These are phyloP conservation scores for Polypedilum pembai DNA, from an alignment of 1,140 invertebrate species.

Conservation along the genomic window DNA sequence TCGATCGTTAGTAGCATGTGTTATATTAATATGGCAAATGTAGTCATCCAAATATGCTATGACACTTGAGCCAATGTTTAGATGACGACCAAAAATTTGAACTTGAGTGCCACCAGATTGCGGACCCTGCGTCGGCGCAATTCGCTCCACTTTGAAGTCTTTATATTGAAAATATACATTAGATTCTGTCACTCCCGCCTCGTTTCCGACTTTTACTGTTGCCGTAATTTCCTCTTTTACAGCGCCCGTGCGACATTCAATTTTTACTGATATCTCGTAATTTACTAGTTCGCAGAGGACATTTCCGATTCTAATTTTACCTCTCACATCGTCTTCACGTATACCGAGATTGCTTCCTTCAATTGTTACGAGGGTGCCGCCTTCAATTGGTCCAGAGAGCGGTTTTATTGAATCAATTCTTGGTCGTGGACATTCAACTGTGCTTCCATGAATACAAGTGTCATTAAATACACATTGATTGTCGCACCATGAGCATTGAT, in stretches of 20 bases:
- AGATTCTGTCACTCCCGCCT: conserved; percentile 80
- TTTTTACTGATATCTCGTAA: conserved; percentile 86
- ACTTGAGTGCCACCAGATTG: conserved; percentile 89
- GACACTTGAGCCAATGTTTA: conserved; percentile 89
- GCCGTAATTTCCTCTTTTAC: conserved; percentile 65
- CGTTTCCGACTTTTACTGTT: conserved; percentile 80
- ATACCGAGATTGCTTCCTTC: conserved; percentile 92
- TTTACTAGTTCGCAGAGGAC: conserved; percentile 80
- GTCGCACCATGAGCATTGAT: conserved; percentile 87
- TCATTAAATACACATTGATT: conserved; percentile 78
- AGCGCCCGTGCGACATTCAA: conserved; percentile 79
- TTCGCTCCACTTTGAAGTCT: conserved; percentile 68
- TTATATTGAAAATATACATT: conserved; percentile 85
- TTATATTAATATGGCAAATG: conserved; percentile 78
- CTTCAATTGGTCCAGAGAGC: conserved; percentile 87
- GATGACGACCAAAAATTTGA: conserved; percentile 79
- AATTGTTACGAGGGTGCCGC: conserved; percentile 91
- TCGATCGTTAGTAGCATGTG: conserved; percentile 79
- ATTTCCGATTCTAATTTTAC: conserved; percentile 85
- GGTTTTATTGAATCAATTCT: conserved; percentile 93
- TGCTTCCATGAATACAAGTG: conserved; percentile 54
- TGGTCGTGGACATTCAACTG: conserved; percentile 80
- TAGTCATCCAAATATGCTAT: conserved; percentile 81
- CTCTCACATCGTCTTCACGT: conserved; percentile 78
- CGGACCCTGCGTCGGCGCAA: conserved; percentile 82